Evolutionary conservation across 2,113 vertebrate genomes (phyloP).

Genomic region (Scophthalmus maximus): DNA sequence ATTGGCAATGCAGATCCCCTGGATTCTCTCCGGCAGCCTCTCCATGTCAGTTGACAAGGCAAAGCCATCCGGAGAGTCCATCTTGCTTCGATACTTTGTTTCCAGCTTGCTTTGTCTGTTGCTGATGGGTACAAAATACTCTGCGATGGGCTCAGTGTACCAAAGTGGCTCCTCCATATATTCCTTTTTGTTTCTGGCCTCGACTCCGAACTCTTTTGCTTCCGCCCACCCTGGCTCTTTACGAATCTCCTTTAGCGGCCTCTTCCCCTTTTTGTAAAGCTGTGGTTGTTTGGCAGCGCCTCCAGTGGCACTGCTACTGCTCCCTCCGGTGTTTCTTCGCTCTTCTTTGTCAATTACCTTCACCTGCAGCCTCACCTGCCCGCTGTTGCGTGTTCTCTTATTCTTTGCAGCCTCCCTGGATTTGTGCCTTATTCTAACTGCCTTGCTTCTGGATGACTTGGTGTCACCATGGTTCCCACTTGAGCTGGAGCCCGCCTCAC

Average conservation of each 20-base stretch:
- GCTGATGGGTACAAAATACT: conserved; percentile 94
- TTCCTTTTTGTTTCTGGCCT: conserved; percentile 88
- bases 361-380: conserved; percentile 86
- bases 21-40: conserved; percentile 89
- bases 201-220: conserved; percentile 83
- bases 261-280: conserved; percentile 91
- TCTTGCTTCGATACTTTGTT: conserved; percentile 93
- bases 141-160: conserved; percentile 97
- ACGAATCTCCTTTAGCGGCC: conserved; percentile 88
- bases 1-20: conserved; percentile 91
- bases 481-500: conserved; percentile 96
- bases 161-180: conserved; percentile 98
- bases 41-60: conserved; percentile 82
- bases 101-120: conserved; percentile 96
- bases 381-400: conserved; percentile 87
- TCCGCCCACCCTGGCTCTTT: conserved; percentile 86
- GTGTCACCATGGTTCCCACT: conserved; percentile 91
- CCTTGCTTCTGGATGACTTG: conserved; percentile 84
- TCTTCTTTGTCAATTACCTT: conserved; percentile 87
- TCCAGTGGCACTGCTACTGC: conserved; percentile 80
- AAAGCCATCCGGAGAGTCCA: conserved; percentile 79
- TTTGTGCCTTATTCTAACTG: conserved; percentile 90
- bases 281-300: conserved; percentile 83
- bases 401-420: conserved; percentile 88
- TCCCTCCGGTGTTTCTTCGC: conserved; percentile 79